Percentiles rank a stretch among this genome's conserved stretches.
These are phyloP conservation scores for Triplophysa yarkandensis DNA, from an alignment of 2,797 vertebrate species.

Conservation along the genomic window DNA sequence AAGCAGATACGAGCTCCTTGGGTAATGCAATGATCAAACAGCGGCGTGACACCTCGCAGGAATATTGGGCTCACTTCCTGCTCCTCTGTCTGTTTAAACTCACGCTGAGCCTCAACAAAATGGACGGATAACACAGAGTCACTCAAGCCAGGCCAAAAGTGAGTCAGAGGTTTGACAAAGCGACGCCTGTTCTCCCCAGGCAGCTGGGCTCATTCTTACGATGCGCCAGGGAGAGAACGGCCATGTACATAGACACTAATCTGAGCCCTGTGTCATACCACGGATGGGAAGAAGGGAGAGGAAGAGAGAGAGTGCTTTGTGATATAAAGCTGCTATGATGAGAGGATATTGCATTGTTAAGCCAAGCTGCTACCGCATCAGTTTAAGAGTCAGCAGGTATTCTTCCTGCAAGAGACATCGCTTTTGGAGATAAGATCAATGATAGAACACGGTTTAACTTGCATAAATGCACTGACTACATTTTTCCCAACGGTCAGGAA, in stretches of 20 bases:
- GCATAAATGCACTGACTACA: neutral
- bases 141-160: constrained; percentile 37
- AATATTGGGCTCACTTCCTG: constrained; percentile 32
- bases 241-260: constrained; percentile 42
- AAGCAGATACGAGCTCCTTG: constrained; percentile 7
- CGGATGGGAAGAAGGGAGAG: neutral
- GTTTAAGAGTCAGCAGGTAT: constrained; percentile 22
- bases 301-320: neutral
- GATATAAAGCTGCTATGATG: constrained; percentile 36
- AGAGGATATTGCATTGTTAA: constrained; percentile 35
- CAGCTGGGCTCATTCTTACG: constrained; percentile 46
- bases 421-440: constrained; percentile 5
- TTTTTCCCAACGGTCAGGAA: neutral
- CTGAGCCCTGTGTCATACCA: constrained; percentile 26
- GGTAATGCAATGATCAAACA: constrained; percentile 6
- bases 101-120: constrained; percentile 25
- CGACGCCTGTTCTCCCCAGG: constrained; percentile 29
- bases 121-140: constrained; percentile 35
- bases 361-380: constrained; percentile 1
- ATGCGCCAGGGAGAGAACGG: neutral
- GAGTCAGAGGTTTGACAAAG: constrained; percentile 44
- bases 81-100: constrained; percentile 36
- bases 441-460: neutral
- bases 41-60: constrained; percentile 1
- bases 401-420: neutral